These are phyloP conservation scores for Phrynosoma platyrhinos DNA, from an alignment of 2,113 vertebrate genomes.

Conservation along the genomic window DNA sequence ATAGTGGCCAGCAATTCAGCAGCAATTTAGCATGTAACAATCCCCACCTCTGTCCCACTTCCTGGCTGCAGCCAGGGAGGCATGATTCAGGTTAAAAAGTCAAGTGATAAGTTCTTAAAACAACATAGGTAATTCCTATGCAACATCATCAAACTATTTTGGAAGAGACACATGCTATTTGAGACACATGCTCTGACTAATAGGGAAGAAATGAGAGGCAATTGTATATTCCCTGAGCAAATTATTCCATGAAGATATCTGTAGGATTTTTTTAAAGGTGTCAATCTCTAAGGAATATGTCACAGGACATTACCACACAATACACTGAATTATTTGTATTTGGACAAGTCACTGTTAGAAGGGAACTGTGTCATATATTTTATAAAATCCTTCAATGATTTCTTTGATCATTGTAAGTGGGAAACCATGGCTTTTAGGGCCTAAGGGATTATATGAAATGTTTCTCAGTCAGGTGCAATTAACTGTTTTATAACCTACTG, in stretches of 20 bases:
- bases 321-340: neutral
- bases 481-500: slow-evolving; percentile 29
- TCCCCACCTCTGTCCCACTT: too few relatives aligned
- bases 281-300: neutral
- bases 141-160: too few relatives aligned
- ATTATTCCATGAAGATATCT: neutral
- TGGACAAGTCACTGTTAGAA: neutral
- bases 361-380: slow-evolving; percentile 24
- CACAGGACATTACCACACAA: neutral
- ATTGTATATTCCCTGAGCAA: neutral
- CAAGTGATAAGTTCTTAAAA: too few relatives aligned
- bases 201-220: too few relatives aligned
- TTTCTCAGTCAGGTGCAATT: slow-evolving; percentile 44
- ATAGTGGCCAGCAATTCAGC: too few relatives aligned
- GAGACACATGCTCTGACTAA: too few relatives aligned
- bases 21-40: too few relatives aligned
- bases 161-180: too few relatives aligned
- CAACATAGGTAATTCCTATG: too few relatives aligned
- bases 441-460: slow-evolving; percentile 43
- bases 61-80: too few relatives aligned
- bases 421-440: slow-evolving; percentile 42
- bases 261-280: neutral
- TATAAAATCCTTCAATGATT: slow-evolving; percentile 51
- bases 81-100: too few relatives aligned
- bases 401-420: slow-evolving; percentile 52